These are phyloP conservation scores for Ichneumoninae sp. DNA, from an alignment of 2,888 invertebrate species.

Conservation along the genomic window DNA sequence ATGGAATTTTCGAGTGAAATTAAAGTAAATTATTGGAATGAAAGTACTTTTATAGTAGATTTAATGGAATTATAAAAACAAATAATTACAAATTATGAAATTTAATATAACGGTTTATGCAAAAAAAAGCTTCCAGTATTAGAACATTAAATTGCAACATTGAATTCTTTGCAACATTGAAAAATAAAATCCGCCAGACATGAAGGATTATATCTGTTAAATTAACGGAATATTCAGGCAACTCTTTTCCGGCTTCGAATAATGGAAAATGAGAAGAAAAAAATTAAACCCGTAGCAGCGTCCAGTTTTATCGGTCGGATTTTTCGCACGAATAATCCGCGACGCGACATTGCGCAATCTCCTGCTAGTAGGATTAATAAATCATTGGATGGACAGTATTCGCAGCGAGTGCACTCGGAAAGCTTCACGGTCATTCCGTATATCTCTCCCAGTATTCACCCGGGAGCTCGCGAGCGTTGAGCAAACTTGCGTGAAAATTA, in stretches of 20 bases:
- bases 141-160: no score
- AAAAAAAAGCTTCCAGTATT: no score
- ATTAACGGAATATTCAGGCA: neutral
- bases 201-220: neutral
- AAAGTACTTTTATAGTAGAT: no score
- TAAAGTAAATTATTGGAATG: no score
- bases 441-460: neutral
- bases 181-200: neutral
- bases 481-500: conserved; percentile 45
- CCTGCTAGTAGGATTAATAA: neutral
- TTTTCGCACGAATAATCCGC: neutral
- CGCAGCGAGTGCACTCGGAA: conserved; percentile 17
- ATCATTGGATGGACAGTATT: neutral
- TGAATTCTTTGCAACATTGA: neutral
- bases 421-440: neutral
- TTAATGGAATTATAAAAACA: no score
- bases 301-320: neutral
- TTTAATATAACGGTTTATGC: no score
- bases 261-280: neutral
- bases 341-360: neutral
- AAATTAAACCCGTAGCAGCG: neutral
- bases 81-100: no score
- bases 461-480: neutral
- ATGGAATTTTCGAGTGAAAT: no score
- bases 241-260: neutral